Evolutionary conservation across 2,888 invertebrate species (phyloP).

Genomic region (Rotaria sp.): DNA sequence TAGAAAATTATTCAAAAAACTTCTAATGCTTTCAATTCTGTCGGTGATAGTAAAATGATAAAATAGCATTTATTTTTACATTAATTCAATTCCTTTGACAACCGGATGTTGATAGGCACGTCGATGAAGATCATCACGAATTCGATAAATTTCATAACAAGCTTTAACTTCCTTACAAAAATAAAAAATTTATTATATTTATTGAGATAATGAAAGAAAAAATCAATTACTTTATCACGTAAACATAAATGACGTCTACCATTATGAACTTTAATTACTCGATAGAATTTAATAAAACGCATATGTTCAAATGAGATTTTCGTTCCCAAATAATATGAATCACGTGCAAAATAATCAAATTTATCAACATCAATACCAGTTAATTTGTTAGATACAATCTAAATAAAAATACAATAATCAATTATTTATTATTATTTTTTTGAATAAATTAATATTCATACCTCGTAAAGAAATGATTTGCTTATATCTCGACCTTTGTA

Average conservation of each 20-base stretch:
- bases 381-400: slow-evolving; percentile 62
- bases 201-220: not conserved
- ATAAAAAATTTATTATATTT: slow-evolving; percentile 39
- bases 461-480: slow-evolving; percentile 37
- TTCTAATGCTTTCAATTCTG: no score
- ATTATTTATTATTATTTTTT: not conserved
- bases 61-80: not conserved
- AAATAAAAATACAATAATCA: not conserved
- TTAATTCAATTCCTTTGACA: slow-evolving; percentile 29
- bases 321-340: slow-evolving; percentile 57
- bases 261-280: slow-evolving; percentile 48
- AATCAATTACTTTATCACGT: slow-evolving; percentile 52
- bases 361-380: slow-evolving; percentile 65
- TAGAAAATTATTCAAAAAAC: no score
- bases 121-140: slow-evolving; percentile 57
- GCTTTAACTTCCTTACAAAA: slow-evolving; percentile 43
- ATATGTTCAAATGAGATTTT: slow-evolving; percentile 57
- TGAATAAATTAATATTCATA: not conserved
- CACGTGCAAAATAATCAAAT: slow-evolving; percentile 65
- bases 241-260: slow-evolving; percentile 52
- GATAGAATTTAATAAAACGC: slow-evolving; percentile 55
- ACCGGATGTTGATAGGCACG: slow-evolving; percentile 42
- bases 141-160: slow-evolving; percentile 58
- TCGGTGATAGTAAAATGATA: no score
- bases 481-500: slow-evolving; percentile 46